Evolutionary conservation across 2,797 vertebrate species (phyloP).

Genomic region (Hephaestus fuliginosus): DNA sequence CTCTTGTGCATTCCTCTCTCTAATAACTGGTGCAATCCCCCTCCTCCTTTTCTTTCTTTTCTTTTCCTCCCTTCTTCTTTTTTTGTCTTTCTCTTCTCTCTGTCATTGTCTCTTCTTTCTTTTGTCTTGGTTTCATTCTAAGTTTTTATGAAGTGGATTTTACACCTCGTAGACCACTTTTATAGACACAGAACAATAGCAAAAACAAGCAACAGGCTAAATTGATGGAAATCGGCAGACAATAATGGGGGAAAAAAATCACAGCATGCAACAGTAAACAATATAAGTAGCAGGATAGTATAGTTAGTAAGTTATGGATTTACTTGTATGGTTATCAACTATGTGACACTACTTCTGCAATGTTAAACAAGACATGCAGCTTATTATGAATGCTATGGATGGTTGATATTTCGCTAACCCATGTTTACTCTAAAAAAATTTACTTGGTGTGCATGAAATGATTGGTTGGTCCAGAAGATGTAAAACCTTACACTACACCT

Average conservation of each 20-base stretch:
- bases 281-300: background rate
- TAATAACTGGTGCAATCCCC: conserved; percentile 85
- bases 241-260: background rate
- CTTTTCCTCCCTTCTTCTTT: conserved; percentile 19
- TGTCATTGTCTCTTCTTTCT: background rate
- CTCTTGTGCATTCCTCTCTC: conserved; percentile 84
- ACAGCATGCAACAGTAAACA: background rate
- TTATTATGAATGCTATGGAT: background rate
- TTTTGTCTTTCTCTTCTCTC: conserved; percentile 14
- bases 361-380: background rate
- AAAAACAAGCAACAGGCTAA: background rate
- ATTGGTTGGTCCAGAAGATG: background rate
- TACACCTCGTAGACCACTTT: conserved; percentile 2
- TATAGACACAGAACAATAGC: conserved; percentile 15
- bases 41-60: conserved; percentile 4
- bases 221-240: conserved; percentile 24
- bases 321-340: background rate
- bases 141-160: conserved; percentile 19
- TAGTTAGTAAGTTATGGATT: background rate
- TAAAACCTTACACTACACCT: background rate
- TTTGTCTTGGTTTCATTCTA: conserved; percentile 12
- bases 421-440: background rate
- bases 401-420: background rate
- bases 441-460: background rate
- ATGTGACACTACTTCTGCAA: background rate